Evolutionary conservation across 2,888 invertebrate genomes (phyloP).

Genomic region (Limnephilus marmoratus): DNA sequence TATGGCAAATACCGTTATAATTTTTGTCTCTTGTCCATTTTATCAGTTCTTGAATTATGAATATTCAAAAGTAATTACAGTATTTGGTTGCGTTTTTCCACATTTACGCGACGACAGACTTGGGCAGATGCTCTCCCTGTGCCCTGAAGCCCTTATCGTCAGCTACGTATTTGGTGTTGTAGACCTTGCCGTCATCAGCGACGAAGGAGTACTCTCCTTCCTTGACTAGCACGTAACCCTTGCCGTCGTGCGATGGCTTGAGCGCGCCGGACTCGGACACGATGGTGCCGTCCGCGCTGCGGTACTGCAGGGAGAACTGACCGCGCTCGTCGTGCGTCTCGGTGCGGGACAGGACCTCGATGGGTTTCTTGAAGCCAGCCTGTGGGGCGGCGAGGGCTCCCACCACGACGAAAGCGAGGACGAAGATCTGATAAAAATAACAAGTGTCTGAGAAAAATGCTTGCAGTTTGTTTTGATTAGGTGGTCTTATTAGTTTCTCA

Average conservation of each 20-base stretch:
- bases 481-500: too few species aligned
- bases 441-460: too few species aligned
- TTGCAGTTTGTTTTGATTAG: too few species aligned
- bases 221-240: slow-evolving; percentile 24
- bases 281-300: slow-evolving; percentile 52
- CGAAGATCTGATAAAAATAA: slow-evolving; percentile 33
- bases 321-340: slow-evolving; percentile 8
- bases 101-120: slow-evolving; percentile 47
- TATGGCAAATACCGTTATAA: too few species aligned
- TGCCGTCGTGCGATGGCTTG: slow-evolving; percentile 39
- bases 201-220: slow-evolving; percentile 19
- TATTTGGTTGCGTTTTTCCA: neutral
- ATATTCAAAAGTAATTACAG: neutral
- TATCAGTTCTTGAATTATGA: neutral
- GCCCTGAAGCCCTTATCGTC: slow-evolving; percentile 59
- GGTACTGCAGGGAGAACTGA: slow-evolving; percentile 53
- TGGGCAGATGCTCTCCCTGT: slow-evolving; percentile 51
- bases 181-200: slow-evolving; percentile 39
- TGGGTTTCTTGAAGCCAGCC: slow-evolving; percentile 6
- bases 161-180: slow-evolving; percentile 54
- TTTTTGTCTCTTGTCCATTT: too few species aligned
- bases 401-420: slow-evolving; percentile 43
- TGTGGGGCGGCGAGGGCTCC: slow-evolving; percentile 58
- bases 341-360: slow-evolving; percentile 52
- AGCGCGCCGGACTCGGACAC: slow-evolving; percentile 55